A percentile compares a stretch with the other conserved stretches of the same genome.
These are phyloP conservation scores for Falco columbarius DNA, from an alignment of 2,797 vertebrate genomes.

Conservation along the genomic window DNA sequence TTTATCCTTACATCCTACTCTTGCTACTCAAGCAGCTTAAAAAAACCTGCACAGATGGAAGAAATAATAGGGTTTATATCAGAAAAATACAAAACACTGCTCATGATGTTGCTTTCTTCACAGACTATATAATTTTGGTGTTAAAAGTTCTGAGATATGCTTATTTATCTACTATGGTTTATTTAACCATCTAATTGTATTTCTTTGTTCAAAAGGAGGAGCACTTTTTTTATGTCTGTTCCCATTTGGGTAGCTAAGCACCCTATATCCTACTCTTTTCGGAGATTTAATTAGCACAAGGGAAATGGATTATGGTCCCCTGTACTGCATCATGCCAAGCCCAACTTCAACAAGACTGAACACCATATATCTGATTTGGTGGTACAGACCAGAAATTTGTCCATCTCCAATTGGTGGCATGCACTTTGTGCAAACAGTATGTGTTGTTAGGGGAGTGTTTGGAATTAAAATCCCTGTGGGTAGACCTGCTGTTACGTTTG, in stretches of 20 bases:
- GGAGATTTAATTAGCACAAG: not conserved
- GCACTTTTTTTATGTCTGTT: not conserved
- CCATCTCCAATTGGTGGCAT: not conserved
- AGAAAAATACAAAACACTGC: not conserved
- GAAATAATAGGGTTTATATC: not conserved
- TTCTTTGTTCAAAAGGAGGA: not conserved
- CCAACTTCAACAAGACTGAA: rapidly evolving
- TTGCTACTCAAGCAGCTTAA: not conserved
- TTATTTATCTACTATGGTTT: not conserved
- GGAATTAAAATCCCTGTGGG: not conserved
- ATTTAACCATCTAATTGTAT: not conserved
- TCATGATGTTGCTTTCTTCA: not conserved
- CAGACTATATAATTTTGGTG: not conserved
- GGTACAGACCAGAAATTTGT: not conserved
- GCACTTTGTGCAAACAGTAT: not conserved
- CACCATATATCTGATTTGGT: not conserved
- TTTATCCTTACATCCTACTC: not conserved
- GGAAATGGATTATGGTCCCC: not conserved
- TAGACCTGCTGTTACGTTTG: not conserved
- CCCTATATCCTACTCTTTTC: not conserved
- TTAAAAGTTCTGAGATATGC: not conserved
- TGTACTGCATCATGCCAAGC: not conserved
- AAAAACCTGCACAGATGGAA: not conserved
- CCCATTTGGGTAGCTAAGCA: not conserved
- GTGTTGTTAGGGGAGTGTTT: not conserved